Evolutionary conservation across 2,797 vertebrate genomes (phyloP).

Genomic region (Pithecia hirsuta): DNA sequence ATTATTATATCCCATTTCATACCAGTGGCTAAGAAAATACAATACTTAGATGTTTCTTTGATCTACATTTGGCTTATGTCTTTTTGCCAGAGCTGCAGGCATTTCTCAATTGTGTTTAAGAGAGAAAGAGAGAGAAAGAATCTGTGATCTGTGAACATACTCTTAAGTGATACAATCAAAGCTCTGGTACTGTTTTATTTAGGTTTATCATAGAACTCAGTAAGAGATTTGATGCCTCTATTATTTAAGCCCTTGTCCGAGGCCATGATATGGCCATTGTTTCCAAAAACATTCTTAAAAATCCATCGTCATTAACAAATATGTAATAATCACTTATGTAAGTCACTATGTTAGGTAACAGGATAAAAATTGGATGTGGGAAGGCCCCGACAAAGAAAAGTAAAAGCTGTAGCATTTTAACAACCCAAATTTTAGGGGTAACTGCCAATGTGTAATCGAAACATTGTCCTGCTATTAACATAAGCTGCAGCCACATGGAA

Average conservation of each 20-base stretch:
- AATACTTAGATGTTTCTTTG: slow-evolving; percentile 49
- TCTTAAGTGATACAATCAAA: background rate
- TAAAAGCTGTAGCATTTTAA: background rate
- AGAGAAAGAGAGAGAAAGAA: background rate
- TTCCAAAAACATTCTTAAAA: background rate
- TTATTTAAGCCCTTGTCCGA: background rate
- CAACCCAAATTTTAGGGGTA: background rate
- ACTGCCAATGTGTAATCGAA: background rate
- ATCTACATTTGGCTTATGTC: background rate
- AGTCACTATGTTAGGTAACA: background rate
- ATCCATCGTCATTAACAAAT: background rate
- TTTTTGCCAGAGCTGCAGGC: slow-evolving; percentile 17
- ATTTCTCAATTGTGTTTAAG: background rate
- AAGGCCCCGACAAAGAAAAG: background rate
- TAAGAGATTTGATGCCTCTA: background rate
- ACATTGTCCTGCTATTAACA: background rate
- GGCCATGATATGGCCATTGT: background rate
- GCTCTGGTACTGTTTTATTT: background rate
- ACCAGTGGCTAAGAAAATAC: slow-evolving; percentile 42
- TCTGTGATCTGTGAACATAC: background rate
- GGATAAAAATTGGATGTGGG: background rate
- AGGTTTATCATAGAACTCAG: background rate
- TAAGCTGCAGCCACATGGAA: background rate
- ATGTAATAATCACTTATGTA: background rate
- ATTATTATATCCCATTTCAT: background rate